Evolutionary conservation across 2,888 invertebrate species (phyloP).

Genomic region (Phortica magna): DNA sequence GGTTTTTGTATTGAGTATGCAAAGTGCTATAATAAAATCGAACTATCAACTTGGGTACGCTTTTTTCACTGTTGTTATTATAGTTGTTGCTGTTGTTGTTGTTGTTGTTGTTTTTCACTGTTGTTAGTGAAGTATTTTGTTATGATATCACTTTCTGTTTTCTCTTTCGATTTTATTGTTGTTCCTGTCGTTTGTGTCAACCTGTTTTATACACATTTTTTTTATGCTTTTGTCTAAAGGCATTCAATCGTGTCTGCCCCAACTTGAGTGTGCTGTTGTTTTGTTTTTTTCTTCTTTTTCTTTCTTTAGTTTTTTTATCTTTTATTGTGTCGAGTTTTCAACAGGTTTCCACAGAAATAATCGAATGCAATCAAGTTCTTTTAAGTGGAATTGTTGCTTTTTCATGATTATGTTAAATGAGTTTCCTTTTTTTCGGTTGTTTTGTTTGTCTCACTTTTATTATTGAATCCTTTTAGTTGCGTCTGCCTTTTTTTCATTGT

Average conservation of each 20-base stretch:
- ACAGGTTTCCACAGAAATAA: constrained; percentile 68
- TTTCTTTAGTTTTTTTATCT: constrained; percentile 1
- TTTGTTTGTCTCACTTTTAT: constrained; percentile 15
- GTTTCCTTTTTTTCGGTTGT: background rate
- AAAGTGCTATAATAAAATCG: constrained; percentile 29
- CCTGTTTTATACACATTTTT: constrained; percentile 21
- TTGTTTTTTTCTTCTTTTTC: background rate
- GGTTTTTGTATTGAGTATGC: constrained; percentile 28
- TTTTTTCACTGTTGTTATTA: constrained; percentile 28
- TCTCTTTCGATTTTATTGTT: constrained; percentile 32
- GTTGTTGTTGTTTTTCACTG: constrained; percentile 52
- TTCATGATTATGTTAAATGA: constrained; percentile 32
- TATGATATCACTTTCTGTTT: constrained; percentile 24
- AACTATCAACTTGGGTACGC: constrained; percentile 25
- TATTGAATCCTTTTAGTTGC: constrained; percentile 51
- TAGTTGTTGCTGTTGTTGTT: constrained; percentile 25
- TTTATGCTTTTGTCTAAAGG: background rate
- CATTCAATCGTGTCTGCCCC: background rate
- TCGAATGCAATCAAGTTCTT: constrained; percentile 68
- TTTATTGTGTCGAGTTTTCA: constrained; percentile 37
- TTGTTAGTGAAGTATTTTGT: constrained; percentile 56
- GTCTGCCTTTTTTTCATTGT: constrained; percentile 1
- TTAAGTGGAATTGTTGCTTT: constrained; percentile 65
- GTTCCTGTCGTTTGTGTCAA: background rate
- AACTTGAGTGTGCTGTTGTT: background rate